Evolutionary conservation across 2,113 vertebrate genomes (phyloP).

Genomic region (Pseudopipra pipra): DNA sequence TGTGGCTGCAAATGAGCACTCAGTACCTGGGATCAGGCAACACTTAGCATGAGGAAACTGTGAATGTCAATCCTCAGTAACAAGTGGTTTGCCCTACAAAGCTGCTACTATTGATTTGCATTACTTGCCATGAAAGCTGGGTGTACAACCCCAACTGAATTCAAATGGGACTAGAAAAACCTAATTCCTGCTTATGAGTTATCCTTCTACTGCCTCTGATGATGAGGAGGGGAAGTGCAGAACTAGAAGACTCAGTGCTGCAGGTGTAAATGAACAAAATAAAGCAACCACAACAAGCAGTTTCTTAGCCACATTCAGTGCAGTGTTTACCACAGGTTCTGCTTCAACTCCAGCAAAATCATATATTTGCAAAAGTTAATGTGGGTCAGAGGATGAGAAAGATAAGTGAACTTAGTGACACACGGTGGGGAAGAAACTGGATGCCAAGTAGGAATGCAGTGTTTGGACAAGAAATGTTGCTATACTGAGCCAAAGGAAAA

Average conservation of each 20-base stretch:
- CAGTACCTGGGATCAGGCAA: background rate
- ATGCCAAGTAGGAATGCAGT: slow-evolving; percentile 59
- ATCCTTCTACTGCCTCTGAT: background rate
- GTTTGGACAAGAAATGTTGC: slow-evolving; percentile 54
- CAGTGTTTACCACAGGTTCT: background rate
- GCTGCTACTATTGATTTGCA: background rate
- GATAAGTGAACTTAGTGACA: slow-evolving; percentile 49
- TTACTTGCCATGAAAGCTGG: background rate
- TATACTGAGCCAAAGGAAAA: slow-evolving; percentile 67
- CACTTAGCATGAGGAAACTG: background rate
- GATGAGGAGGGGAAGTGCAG: background rate
- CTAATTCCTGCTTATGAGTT: background rate
- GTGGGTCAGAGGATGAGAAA: slow-evolving; percentile 49
- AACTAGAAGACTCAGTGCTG: background rate
- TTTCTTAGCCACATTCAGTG: background rate
- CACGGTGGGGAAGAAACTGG: slow-evolving; percentile 43
- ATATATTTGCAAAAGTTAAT: background rate
- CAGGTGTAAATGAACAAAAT: background rate
- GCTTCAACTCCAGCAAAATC: background rate
- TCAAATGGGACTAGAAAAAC: background rate
- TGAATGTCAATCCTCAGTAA: background rate
- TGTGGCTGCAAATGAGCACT: background rate
- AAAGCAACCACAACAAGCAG: background rate
- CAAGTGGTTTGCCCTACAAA: background rate
- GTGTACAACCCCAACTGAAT: background rate